Evolutionary conservation across 2,113 vertebrate genomes (phyloP).

Genomic region (Nycticebus coucang): DNA sequence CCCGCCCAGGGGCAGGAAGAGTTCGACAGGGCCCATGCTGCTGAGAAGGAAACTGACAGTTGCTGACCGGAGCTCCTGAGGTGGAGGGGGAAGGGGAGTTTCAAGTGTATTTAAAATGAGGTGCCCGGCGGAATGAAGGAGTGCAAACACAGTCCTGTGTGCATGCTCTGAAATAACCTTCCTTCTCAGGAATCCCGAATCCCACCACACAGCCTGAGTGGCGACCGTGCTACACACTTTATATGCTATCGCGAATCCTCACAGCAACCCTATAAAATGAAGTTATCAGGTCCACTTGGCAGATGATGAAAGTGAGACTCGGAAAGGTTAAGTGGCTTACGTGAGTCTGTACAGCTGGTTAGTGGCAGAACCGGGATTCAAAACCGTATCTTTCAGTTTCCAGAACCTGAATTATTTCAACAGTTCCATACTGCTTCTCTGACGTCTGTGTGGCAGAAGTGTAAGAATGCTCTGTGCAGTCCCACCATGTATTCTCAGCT

Average conservation of each 20-base stretch:
- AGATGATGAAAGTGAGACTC: background rate
- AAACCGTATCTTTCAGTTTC: background rate
- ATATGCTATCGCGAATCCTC: background rate
- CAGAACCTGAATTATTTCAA: background rate
- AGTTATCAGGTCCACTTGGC: background rate
- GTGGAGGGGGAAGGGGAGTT: background rate
- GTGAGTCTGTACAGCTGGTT: background rate
- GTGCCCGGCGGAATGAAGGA: background rate
- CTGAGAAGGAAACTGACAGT: background rate
- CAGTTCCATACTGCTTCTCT: background rate
- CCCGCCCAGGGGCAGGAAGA: background rate
- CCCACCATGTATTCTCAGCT: background rate
- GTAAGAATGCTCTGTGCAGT: background rate
- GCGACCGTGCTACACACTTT: background rate
- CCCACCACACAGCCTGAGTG: background rate
- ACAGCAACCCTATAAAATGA: background rate
- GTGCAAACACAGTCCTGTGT: fast-evolving
- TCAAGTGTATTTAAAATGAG: background rate
- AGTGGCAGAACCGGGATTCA: background rate
- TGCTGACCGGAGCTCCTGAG: background rate
- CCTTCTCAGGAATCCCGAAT: background rate
- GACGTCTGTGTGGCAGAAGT: background rate
- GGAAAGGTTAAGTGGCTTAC: background rate
- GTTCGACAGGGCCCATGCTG: background rate
- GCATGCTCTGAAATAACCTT: background rate